phyloP scores from a whole-genome alignment of 2,888 invertebrate species.

The Caenorhabditis auriculariae region DNA sequence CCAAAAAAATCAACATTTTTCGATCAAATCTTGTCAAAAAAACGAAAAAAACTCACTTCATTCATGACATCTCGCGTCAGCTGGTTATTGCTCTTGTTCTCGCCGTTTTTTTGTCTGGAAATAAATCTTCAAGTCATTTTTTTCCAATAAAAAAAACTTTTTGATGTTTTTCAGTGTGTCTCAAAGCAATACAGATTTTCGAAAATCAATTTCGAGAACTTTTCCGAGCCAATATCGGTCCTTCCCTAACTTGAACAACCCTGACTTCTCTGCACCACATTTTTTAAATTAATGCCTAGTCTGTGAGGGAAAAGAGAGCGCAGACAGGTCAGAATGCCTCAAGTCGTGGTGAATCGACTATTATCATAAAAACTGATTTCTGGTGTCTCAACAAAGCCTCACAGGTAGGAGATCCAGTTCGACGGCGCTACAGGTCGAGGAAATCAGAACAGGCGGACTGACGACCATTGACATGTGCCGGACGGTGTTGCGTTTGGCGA shows the following conservation, averaged over 20 bases:
- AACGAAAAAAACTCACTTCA: slow-evolving; percentile 31
- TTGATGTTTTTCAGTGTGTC: background rate
- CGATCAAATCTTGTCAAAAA: slow-evolving; percentile 1
- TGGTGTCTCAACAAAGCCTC: too few relatives aligned
- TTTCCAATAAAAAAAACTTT: background rate
- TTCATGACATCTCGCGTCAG: slow-evolving; percentile 41
- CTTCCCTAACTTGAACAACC: too few relatives aligned
- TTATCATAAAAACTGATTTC: too few relatives aligned
- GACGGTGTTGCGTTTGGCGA: slow-evolving; percentile 7
- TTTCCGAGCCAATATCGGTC: too few relatives aligned
- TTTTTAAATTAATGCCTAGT: too few relatives aligned
- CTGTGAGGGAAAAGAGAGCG: too few relatives aligned
- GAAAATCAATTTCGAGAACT: background rate
- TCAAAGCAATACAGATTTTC: background rate
- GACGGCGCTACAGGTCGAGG: too few relatives aligned
- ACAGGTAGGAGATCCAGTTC: too few relatives aligned
- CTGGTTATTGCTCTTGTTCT: slow-evolving; percentile 18
- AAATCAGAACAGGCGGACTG: slow-evolving; percentile 39
- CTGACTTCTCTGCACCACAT: too few relatives aligned
- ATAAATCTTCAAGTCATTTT: slow-evolving; percentile 1
- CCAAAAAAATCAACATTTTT: too few relatives aligned
- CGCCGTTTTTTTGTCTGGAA: slow-evolving; percentile 1
- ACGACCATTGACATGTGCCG: slow-evolving; percentile 16
- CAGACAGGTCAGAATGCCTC: too few relatives aligned
- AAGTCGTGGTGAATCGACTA: too few relatives aligned